These are phyloP conservation scores for Euspilapteryx auroguttella DNA, from an alignment of 2,888 invertebrate species.

Conservation along the genomic window DNA sequence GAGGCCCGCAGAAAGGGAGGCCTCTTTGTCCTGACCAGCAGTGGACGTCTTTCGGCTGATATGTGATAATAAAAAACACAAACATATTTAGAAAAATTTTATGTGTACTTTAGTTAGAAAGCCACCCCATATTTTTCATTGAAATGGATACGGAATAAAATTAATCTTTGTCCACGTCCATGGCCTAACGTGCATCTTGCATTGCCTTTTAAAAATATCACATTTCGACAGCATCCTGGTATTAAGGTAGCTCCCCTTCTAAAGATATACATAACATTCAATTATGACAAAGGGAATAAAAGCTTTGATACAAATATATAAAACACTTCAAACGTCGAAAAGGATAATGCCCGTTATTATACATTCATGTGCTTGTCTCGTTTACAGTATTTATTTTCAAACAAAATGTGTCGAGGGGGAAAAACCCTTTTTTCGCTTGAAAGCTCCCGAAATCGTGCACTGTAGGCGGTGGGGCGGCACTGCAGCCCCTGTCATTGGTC, in stretches of 20 bases:
- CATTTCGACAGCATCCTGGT: conserved; percentile 32
- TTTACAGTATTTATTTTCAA: conserved; percentile 57
- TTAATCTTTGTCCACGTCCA: too few relatives aligned
- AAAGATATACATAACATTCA: conserved; percentile 26
- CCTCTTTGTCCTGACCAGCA: too few relatives aligned
- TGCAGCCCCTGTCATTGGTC: conserved; percentile 25
- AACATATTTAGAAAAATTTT: too few relatives aligned
- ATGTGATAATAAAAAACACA: too few relatives aligned
- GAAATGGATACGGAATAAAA: neutral
- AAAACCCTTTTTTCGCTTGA: conserved; percentile 48
- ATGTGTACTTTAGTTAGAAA: too few relatives aligned
- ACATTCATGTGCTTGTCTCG: conserved; percentile 56
- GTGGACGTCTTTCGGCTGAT: too few relatives aligned
- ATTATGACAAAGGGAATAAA: conserved; percentile 48
- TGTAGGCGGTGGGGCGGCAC: conserved; percentile 42
- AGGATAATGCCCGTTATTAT: conserved; percentile 58
- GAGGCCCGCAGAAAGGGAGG: too few relatives aligned
- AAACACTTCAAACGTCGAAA: conserved; percentile 54
- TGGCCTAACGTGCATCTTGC: neutral
- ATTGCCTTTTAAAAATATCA: conserved; percentile 43
- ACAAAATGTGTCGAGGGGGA: conserved; percentile 39
- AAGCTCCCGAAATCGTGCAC: conserved; percentile 45
- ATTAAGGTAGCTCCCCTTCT: conserved; percentile 40
- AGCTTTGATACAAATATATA: conserved; percentile 45
- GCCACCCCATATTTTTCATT: too few relatives aligned